A percentile compares a stretch with the other conserved stretches of the same genome.
Evolutionary conservation across 2,888 invertebrate genomes (phyloP).

Genomic region (Cryptophagus acutangulus): DNA sequence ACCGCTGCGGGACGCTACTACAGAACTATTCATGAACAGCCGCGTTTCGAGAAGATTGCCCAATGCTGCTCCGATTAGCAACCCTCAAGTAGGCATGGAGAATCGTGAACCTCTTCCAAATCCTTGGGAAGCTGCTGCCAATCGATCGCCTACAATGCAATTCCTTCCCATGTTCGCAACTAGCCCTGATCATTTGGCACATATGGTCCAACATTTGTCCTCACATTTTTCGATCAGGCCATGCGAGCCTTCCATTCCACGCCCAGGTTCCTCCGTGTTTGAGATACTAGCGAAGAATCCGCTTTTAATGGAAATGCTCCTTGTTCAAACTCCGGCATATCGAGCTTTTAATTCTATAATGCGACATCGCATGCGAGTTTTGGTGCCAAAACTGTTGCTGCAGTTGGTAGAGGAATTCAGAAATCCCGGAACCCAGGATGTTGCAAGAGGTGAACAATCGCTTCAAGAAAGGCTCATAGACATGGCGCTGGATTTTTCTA

Average conservation of each 20-base stretch:
- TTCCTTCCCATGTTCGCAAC: slow-evolving; percentile 31
- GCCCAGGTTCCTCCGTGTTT: slow-evolving; percentile 83
- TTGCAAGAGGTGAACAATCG: slow-evolving; percentile 90
- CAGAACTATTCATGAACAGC: slow-evolving; percentile 81
- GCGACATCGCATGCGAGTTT: slow-evolving; percentile 72
- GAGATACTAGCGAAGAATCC: slow-evolving; percentile 85
- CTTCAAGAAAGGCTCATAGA: slow-evolving; percentile 92
- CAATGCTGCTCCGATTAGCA: slow-evolving; percentile 36
- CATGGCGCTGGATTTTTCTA: slow-evolving; percentile 76
- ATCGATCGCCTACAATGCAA: slow-evolving; percentile 34
- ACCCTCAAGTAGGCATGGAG: slow-evolving; percentile 65
- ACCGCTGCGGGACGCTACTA: slow-evolving; percentile 94
- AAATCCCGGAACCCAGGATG: slow-evolving; percentile 83
- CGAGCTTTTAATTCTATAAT: slow-evolving; percentile 82
- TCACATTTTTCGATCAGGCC: slow-evolving; percentile 88
- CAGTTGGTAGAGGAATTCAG: slow-evolving; percentile 80
- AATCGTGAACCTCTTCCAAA: slow-evolving; percentile 93
- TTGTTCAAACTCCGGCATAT: slow-evolving; percentile 75
- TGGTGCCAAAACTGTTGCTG: too few species aligned
- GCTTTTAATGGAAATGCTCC: slow-evolving; percentile 70
- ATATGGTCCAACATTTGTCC: slow-evolving; percentile 68
- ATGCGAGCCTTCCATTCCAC: slow-evolving; percentile 86
- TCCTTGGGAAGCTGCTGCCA: slow-evolving; percentile 63
- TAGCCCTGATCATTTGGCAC: slow-evolving; percentile 76
- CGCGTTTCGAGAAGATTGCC: slow-evolving; percentile 80